Evolutionary conservation across 2,888 invertebrate species (phyloP).

Genomic region (Archips crataeganus): DNA sequence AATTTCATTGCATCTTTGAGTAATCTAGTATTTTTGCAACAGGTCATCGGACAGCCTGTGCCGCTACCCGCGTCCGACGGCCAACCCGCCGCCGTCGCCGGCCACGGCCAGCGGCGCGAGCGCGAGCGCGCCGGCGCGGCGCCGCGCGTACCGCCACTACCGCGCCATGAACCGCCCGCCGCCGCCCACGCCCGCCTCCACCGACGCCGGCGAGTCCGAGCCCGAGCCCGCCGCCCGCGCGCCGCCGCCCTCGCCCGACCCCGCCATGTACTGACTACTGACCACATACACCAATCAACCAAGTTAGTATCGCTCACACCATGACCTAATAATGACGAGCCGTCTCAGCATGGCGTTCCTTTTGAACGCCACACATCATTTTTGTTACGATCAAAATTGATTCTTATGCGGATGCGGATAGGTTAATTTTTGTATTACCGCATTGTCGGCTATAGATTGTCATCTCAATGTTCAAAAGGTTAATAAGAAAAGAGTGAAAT

Average conservation of each 20-base stretch:
- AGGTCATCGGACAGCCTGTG: constrained; percentile 88
- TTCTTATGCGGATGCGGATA: no score
- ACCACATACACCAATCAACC: no score
- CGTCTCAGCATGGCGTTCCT: no score
- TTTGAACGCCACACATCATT: no score
- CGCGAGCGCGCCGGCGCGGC: constrained; percentile 88
- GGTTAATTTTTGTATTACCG: no score
- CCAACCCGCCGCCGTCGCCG: constrained; percentile 95
- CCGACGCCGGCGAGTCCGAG: constrained; percentile 96
- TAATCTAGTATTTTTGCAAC: constrained; percentile 3
- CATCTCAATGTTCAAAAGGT: no score
- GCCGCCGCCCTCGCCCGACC: constrained; percentile 94
- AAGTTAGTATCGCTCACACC: no score
- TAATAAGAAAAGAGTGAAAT: no score
- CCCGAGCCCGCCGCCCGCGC: constrained; percentile 91
- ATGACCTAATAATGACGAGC: no score
- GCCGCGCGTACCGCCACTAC: constrained; percentile 92
- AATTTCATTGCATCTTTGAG: no score
- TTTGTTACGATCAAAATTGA: no score
- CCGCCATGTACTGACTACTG: constrained; percentile 49
- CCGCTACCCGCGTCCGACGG: constrained; percentile 93
- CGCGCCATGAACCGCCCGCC: constrained; percentile 94
- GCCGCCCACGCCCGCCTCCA: constrained; percentile 97
- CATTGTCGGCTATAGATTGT: no score
- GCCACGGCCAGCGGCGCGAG: constrained; percentile 89